Evolutionary conservation across 1,140 invertebrate genomes (phyloP).

Genomic region (Heterodera schachtii): DNA sequence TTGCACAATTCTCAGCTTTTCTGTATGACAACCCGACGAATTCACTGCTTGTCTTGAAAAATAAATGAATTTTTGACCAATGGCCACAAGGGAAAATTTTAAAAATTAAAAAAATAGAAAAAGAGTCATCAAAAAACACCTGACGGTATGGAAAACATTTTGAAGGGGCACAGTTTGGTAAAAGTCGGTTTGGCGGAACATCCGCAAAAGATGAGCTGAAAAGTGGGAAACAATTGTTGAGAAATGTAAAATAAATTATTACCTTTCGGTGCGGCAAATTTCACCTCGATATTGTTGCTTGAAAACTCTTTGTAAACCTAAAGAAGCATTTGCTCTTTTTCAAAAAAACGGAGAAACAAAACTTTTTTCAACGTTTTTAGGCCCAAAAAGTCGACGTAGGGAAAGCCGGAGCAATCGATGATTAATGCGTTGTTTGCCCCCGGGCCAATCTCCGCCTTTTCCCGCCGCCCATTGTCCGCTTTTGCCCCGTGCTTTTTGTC

Average conservation of each 20-base stretch:
- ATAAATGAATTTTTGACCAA: neutral
- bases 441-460: neutral
- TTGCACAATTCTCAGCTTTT: neutral
- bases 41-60: slow-evolving; percentile 8
- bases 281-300: slow-evolving; percentile 43
- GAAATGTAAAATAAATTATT: neutral
- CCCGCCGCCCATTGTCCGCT: slow-evolving; percentile 14
- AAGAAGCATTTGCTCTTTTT: slow-evolving; percentile 37
- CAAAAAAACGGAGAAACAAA: neutral
- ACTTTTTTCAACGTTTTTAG: slow-evolving; percentile 55
- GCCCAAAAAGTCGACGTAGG: slow-evolving; percentile 61
- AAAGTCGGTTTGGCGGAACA: slow-evolving; percentile 59
- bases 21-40: neutral
- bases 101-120: neutral
- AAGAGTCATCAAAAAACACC: slow-evolving; percentile 7
- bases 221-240: neutral
- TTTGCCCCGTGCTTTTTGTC: slow-evolving; percentile 27
- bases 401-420: slow-evolving; percentile 62
- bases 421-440: slow-evolving; percentile 44
- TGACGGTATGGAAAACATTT: slow-evolving; percentile 45
- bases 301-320: slow-evolving; percentile 56
- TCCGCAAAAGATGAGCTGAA: slow-evolving; percentile 49
- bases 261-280: slow-evolving; percentile 61
- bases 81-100: neutral
- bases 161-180: slow-evolving; percentile 44